phyloP scores from a whole-genome alignment of 2,113 vertebrate species.

The Lanius ludovicianus region DNA sequence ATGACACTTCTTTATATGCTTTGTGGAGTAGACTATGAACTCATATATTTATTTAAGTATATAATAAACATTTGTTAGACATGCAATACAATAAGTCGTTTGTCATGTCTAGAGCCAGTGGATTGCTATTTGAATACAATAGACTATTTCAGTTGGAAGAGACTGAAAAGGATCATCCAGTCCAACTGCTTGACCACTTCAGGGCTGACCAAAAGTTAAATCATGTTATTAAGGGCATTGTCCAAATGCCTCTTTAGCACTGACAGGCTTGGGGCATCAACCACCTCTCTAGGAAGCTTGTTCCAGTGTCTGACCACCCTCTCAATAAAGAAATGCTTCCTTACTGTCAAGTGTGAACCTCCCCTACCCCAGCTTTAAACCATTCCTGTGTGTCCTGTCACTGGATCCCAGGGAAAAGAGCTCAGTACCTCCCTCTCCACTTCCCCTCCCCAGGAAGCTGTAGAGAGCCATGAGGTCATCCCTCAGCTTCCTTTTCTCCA shows the following conservation, averaged over 20 bases:
- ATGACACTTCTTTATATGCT: neutral
- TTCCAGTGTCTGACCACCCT: neutral
- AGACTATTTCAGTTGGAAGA: neutral
- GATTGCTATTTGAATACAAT: neutral
- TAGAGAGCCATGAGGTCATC: too few relatives aligned
- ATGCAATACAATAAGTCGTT: neutral
- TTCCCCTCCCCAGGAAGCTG: too few relatives aligned
- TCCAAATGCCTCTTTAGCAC: neutral
- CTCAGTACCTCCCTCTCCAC: too few relatives aligned
- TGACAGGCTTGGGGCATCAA: neutral
- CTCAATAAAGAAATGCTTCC: neutral
- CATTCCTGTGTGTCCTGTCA: neutral
- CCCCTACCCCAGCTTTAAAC: neutral
- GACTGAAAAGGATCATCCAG: neutral
- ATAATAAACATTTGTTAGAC: neutral
- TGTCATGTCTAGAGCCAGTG: neutral
- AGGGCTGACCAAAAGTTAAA: neutral
- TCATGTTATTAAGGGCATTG: neutral
- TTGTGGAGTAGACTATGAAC: neutral
- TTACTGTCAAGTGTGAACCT: neutral
- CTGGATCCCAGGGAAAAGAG: neutral
- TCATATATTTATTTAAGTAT: neutral
- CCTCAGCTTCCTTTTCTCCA: too few relatives aligned
- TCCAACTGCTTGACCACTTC: neutral
- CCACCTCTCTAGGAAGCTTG: neutral